phyloP scores from a whole-genome alignment of 2,113 vertebrate genomes.

The Pygathrix nemaeus region DNA sequence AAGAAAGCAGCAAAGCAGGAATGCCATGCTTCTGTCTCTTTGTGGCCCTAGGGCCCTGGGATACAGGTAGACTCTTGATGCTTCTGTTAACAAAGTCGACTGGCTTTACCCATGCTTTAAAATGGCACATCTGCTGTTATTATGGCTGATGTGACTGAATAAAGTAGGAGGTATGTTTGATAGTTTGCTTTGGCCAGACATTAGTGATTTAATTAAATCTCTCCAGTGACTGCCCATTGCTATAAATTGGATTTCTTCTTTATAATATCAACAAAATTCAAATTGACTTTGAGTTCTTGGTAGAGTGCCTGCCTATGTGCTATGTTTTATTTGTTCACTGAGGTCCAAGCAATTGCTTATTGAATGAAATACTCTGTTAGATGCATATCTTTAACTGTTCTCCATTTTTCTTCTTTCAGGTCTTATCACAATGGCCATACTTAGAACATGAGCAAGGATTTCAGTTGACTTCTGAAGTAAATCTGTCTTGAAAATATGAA shows the following conservation, averaged over 20 bases:
- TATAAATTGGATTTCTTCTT: constrained; percentile 65
- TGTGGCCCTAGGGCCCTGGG: background rate
- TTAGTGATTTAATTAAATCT: constrained; percentile 68
- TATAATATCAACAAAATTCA: constrained; percentile 64
- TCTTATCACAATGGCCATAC: constrained; percentile 99
- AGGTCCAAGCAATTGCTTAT: constrained; percentile 14
- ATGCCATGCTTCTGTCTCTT: background rate
- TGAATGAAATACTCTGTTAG: constrained; percentile 27
- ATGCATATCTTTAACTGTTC: constrained; percentile 53
- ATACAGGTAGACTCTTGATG: background rate
- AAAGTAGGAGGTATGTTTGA: constrained; percentile 51
- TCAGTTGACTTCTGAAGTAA: constrained; percentile 77
- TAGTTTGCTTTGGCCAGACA: constrained; percentile 52
- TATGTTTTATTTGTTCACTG: constrained; percentile 23
- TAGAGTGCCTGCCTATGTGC: constrained; percentile 34
- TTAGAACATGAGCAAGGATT: constrained; percentile 87
- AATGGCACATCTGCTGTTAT: constrained; percentile 50
- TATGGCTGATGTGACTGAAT: constrained; percentile 40
- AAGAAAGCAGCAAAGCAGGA: background rate
- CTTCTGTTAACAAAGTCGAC: constrained; percentile 24
- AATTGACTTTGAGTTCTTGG: constrained; percentile 60
- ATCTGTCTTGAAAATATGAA: constrained; percentile 84
- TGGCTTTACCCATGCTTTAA: constrained; percentile 46
- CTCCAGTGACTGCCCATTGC: constrained; percentile 42
- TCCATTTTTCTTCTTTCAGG: constrained; percentile 86